phyloP scores from a whole-genome alignment of 2,888 invertebrate genomes.

The Xestia ashworthii region DNA sequence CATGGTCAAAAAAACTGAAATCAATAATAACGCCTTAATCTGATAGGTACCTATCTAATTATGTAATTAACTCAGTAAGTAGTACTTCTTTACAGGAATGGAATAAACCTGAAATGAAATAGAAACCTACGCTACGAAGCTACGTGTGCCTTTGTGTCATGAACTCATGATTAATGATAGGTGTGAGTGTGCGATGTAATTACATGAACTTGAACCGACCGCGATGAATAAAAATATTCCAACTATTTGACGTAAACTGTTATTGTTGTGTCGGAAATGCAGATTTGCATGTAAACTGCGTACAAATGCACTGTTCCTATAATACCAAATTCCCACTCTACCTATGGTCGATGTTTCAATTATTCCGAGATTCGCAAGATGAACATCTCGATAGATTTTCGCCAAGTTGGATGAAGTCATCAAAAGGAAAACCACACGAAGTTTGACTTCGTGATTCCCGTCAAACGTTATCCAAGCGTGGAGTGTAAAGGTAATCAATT shows the following conservation, averaged over 20 bases:
- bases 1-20: constrained; percentile 22
- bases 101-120: constrained; percentile 9
- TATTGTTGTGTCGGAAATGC: constrained; percentile 37
- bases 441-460: background rate
- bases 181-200: constrained; percentile 18
- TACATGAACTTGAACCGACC: constrained; percentile 29
- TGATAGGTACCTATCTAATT: background rate
- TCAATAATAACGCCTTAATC: constrained; percentile 21
- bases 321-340: background rate
- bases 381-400: background rate
- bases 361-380: background rate
- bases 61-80: background rate
- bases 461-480: constrained; percentile 3
- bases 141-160: background rate
- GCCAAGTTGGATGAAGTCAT: background rate
- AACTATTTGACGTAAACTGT: constrained; percentile 26
- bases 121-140: no score
- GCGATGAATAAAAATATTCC: constrained; percentile 20
- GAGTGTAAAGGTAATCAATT: background rate
- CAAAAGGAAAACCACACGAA: no score
- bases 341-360: background rate
- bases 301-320: background rate
- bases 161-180: constrained; percentile 18
- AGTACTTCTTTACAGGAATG: background rate
- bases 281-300: constrained; percentile 9